Evolutionary conservation across 1,140 invertebrate species (phyloP), one percentile per base, ranked within the genome.

Genomic region (Neodiprion fabricii): DNA sequence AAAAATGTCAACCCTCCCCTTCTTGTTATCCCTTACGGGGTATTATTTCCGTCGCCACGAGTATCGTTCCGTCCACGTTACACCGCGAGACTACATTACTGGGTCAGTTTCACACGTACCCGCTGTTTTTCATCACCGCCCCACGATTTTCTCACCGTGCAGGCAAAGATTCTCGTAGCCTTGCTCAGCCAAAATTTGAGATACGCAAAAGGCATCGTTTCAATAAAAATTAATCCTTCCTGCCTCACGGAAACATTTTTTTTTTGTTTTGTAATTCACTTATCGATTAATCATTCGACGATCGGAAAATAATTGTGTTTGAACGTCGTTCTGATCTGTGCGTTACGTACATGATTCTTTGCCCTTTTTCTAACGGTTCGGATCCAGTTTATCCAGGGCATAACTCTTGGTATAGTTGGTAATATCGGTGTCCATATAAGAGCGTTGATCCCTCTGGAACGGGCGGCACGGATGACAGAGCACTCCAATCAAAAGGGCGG

Each of bases 31-130:
- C n/a, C n/a, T 17, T 61, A 40, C 28, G 53, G 53, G 53, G 53
- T 61, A 61, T 61, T 61, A 61, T 61, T 61, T 61, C 53, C n/a
- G 53, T 61, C 53, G 53, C 53, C 53, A 61, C 11, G 53, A 61
- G 11, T 61, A 12, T 17, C 53, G 11, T 9, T 9, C 9, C 11
- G 11, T 17, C 53, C 53, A 40, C 0, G 5, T 40, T 40, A 40
- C 28, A 40, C 28, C 28, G 28, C 28, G 2, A 40, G 28, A 40
- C 28, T 40, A 40, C 28, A 40, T 40, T 40, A 40, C 28, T 40
- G 28, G 28, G 28, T 40, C 28, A 40, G 28, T 40, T 40, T 40
- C 28, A 40, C 28, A 40, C 28, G 28, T 40, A 40, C 28, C 28
- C 28, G 2, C 28, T 40, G 28, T 40, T 40, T 40, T 40, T 40